These are phyloP conservation scores for Eupsilia transversa DNA, from an alignment of 2,888 invertebrate genomes.

Conservation along the genomic window DNA sequence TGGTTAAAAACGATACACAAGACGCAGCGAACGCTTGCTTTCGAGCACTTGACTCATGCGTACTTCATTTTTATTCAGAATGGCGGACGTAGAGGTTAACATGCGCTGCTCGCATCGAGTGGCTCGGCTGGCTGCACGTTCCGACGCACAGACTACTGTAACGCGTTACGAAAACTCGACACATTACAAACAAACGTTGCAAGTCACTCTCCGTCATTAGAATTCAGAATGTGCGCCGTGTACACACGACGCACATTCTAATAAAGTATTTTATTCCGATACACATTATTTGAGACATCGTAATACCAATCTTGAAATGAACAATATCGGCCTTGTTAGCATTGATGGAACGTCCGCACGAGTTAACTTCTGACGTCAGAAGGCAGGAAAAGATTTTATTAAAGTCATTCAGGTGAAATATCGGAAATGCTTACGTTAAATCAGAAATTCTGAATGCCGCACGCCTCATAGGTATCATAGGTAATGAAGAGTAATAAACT, in stretches of 20 bases:
- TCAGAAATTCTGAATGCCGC: slow-evolving; percentile 57
- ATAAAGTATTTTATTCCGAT: slow-evolving; percentile 11
- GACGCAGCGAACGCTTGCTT: no score
- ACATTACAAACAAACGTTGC: no score
- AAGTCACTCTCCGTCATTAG: no score
- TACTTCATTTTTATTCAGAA: no score
- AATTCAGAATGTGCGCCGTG: no score
- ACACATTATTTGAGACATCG: background rate
- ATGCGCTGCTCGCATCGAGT: no score
- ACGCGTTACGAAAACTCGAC: no score
- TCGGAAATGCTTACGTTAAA: slow-evolving; percentile 56
- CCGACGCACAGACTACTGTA: no score
- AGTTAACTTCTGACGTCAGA: slow-evolving; percentile 28
- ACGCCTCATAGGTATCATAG: slow-evolving; percentile 68
- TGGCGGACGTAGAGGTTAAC: no score
- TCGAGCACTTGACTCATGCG: no score
- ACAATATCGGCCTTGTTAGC: slow-evolving; percentile 25
- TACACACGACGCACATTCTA: background rate
- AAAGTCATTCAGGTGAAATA: slow-evolving; percentile 54
- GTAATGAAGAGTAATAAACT: slow-evolving; percentile 74
- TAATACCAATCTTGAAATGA: slow-evolving; percentile 40
- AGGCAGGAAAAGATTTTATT: slow-evolving; percentile 52
- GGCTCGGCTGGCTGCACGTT: no score
- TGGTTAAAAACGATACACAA: no score
- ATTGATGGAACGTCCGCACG: slow-evolving; percentile 37